Percentiles rank a stretch among this genome's conserved stretches.
phyloP scores from a whole-genome alignment of 2,888 invertebrate genomes.

The Nymphalis urticae region DNA sequence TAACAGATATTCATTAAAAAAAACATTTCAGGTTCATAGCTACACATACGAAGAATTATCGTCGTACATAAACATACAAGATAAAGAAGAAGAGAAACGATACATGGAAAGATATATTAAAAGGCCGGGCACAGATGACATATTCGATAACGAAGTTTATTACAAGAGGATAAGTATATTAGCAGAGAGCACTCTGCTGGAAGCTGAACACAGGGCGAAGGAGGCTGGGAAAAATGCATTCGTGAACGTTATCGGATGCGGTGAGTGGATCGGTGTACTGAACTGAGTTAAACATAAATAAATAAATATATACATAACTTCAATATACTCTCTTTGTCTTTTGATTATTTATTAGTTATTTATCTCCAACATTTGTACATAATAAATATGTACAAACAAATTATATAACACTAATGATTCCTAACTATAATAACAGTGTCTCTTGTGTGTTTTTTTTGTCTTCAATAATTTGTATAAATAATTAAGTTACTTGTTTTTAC shows the following conservation, averaged over 20 bases:
- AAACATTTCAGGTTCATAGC: conserved; percentile 47
- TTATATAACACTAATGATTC: too few species aligned
- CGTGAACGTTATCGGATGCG: conserved; percentile 84
- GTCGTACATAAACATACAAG: conserved; percentile 43
- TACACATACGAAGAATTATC: conserved; percentile 47
- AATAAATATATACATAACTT: too few species aligned
- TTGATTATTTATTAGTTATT: too few species aligned
- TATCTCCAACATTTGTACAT: too few species aligned
- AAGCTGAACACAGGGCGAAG: conserved; percentile 79
- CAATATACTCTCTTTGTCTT: too few species aligned
- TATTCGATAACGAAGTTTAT: conserved; percentile 54
- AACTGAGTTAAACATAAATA: too few species aligned
- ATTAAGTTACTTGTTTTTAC: background rate
- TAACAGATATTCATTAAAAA: background rate
- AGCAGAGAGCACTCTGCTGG: conserved; percentile 82
- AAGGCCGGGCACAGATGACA: conserved; percentile 32
- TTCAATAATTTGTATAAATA: too few species aligned
- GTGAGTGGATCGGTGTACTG: conserved; percentile 46
- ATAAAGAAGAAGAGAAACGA: conserved; percentile 42
- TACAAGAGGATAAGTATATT: conserved; percentile 71
- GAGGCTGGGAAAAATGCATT: conserved; percentile 74
- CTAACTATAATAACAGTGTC: too few species aligned
- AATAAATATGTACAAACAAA: too few species aligned
- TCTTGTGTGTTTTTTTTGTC: too few species aligned
- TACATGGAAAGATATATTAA: conserved; percentile 48